Evolutionary conservation across 2,113 vertebrate species (phyloP).

Genomic region (Cyrtonyx montezumae): DNA sequence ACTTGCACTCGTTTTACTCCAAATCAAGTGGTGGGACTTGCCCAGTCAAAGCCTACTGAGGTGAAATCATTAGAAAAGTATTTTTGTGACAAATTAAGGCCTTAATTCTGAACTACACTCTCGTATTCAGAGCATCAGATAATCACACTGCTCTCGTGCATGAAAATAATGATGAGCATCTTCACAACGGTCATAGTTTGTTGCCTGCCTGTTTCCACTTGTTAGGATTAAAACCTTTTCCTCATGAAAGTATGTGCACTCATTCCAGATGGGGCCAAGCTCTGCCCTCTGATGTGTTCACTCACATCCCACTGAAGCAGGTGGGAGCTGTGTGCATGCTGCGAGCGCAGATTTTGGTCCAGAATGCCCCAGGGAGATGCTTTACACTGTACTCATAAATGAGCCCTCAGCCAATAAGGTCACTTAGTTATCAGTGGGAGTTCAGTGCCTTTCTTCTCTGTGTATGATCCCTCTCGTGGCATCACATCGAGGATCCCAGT

Average conservation of each 20-base stretch:
- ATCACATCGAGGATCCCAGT: constrained; percentile 33
- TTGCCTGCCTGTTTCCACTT: constrained; percentile 61
- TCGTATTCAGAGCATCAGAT: neutral
- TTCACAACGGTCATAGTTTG: constrained; percentile 39
- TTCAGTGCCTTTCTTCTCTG: neutral
- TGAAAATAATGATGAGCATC: constrained; percentile 38
- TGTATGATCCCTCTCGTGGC: constrained; percentile 51
- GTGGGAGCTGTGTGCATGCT: constrained; percentile 34
- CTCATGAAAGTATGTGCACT: constrained; percentile 5
- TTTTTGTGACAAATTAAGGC: neutral
- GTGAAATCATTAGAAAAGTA: neutral
- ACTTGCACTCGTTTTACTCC: neutral
- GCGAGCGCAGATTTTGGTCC: constrained; percentile 19
- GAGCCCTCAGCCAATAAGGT: neutral
- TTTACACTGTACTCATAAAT: neutral
- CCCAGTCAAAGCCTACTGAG: neutral
- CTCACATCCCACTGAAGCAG: constrained; percentile 11
- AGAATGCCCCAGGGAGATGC: neutral
- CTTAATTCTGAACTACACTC: neutral
- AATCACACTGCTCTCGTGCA: neutral
- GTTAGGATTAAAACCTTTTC: neutral
- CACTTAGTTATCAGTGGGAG: neutral
- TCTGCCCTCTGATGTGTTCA: constrained; percentile 32
- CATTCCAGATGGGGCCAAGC: constrained; percentile 48
- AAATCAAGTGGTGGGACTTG: neutral